Conservation (phyloP, 1,140 invertebrate genomes). For the Macrocentrus cingulum region DNA sequence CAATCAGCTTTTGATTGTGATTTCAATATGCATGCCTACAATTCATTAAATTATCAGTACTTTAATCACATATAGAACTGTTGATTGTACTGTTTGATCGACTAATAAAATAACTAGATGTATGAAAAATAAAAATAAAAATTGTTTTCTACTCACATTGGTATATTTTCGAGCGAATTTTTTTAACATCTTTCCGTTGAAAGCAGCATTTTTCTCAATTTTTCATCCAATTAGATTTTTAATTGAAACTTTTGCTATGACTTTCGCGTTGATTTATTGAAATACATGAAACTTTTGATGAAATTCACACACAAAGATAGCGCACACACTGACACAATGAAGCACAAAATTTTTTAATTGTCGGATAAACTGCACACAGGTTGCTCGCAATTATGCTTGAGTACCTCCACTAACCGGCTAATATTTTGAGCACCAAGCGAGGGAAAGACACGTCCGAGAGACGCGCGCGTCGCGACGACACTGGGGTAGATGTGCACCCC, state of each 20-base stretch:
- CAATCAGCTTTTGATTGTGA: slow-evolving; percentile 19
- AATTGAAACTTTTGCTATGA: neutral
- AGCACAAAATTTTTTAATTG: no score
- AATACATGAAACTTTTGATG: no score
- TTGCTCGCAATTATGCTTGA: no score
- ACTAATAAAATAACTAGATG: neutral
- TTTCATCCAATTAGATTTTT: neutral
- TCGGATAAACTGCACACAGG: no score
- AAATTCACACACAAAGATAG: no score
- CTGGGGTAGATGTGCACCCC: slow-evolving; percentile 16
- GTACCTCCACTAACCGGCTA: neutral
- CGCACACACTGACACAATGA: no score
- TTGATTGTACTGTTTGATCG: neutral
- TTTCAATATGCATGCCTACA: slow-evolving; percentile 10
- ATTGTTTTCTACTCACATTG: neutral
- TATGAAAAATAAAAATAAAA: neutral
- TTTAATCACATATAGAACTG: neutral
- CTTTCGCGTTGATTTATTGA: no score
- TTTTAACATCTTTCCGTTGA: neutral
- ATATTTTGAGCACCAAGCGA: slow-evolving; percentile 1
- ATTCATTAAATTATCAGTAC: neutral
- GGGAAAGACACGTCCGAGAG: neutral
- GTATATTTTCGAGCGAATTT: neutral
- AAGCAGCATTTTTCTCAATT: neutral
- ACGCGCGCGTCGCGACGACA: slow-evolving; percentile 20